These are phyloP conservation scores for Patella ulyssiponensis DNA, from an alignment of 2,888 invertebrate genomes.

Conservation along the genomic window DNA sequence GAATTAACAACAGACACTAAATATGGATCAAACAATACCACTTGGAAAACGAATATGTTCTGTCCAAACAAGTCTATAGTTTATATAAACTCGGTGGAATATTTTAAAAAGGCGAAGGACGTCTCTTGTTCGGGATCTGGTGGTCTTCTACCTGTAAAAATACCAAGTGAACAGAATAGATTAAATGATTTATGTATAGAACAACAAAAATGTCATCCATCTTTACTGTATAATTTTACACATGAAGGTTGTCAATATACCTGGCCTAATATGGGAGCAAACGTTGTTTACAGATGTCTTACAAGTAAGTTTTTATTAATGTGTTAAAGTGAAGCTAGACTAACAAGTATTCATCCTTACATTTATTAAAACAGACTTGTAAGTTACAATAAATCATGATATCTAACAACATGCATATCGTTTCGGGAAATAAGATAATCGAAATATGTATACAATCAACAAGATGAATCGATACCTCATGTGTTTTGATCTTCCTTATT, in stretches of 20 bases:
- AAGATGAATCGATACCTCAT: too few species aligned
- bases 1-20: too few species aligned
- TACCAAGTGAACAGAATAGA: background rate
- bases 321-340: too few species aligned
- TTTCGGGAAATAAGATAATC: too few species aligned
- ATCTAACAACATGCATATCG: too few species aligned
- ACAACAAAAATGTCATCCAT: background rate
- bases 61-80: background rate
- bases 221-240: background rate
- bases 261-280: background rate
- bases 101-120: background rate
- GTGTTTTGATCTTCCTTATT: too few species aligned
- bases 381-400: too few species aligned
- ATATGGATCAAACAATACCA: too few species aligned
- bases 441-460: too few species aligned
- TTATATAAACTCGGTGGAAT: background rate
- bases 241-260: background rate
- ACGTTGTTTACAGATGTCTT: background rate
- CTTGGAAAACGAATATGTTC: background rate
- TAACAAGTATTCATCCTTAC: too few species aligned
- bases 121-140: background rate
- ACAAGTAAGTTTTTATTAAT: background rate
- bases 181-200: background rate
- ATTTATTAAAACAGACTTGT: too few species aligned
- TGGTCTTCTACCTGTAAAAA: background rate